phyloP scores from a whole-genome alignment of 2,888 invertebrate species.

The Oscheius sp. region DNA sequence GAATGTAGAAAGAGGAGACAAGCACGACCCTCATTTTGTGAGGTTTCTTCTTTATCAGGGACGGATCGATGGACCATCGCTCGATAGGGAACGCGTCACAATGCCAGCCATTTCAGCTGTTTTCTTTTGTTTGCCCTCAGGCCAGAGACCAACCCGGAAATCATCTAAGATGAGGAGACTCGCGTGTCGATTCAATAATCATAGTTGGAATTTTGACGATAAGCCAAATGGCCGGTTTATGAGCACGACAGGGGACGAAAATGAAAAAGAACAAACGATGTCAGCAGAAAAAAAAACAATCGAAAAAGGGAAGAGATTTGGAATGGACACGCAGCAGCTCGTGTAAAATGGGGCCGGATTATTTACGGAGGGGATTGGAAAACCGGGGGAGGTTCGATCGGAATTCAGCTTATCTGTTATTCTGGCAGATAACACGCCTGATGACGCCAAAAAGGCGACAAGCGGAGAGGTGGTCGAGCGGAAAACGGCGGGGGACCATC shows the following conservation, averaged over 20 bases:
- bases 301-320: not conserved
- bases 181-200: not conserved
- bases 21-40: too few relatives aligned
- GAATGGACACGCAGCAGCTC: not conserved
- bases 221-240: not conserved
- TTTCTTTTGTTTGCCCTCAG: slow-evolving; percentile 2
- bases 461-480: not conserved
- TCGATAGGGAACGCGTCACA: not conserved
- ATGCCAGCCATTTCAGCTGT: slow-evolving; percentile 6
- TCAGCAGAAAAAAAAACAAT: not conserved
- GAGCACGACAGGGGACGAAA: not conserved
- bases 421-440: not conserved
- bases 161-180: not conserved
- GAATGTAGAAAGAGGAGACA: not conserved
- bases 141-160: not conserved
- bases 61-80: slow-evolving; percentile 12
- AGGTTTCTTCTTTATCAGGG: slow-evolving; percentile 3
- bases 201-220: not conserved
- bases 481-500: not conserved
- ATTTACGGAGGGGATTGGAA: slow-evolving; percentile 1
- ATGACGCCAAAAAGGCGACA: not conserved
- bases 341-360: slow-evolving; percentile 4
- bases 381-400: not conserved
- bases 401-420: slow-evolving; percentile 16
- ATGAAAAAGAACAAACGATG: not conserved